phyloP scores from a whole-genome alignment of 2,113 vertebrate species.

The Cathartes aura region DNA sequence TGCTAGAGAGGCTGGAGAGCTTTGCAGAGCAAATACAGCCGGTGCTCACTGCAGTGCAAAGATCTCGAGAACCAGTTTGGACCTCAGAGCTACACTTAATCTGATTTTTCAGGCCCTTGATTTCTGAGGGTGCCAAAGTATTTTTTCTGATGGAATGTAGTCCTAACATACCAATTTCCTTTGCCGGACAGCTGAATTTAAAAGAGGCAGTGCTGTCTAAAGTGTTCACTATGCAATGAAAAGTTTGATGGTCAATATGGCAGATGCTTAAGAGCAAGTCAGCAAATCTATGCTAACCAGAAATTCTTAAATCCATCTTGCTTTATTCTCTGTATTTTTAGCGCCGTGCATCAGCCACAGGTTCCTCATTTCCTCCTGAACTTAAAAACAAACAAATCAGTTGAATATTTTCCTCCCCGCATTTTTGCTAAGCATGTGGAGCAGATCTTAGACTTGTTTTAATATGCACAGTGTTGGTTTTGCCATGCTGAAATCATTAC shows the following conservation, averaged over 20 bases:
- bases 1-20: no score
- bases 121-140: background rate
- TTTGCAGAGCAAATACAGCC: background rate
- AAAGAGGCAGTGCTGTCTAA: background rate
- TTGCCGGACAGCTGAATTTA: background rate
- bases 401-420: background rate
- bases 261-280: background rate
- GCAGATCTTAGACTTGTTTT: background rate
- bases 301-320: background rate
- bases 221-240: background rate
- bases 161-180: background rate
- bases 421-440: background rate
- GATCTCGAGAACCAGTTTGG: background rate
- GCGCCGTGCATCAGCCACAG: accelerated
- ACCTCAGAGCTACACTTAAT: background rate
- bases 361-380: background rate
- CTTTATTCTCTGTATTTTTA: background rate
- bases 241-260: background rate
- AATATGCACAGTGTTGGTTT: accelerated
- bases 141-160: background rate
- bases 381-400: background rate
- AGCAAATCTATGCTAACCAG: background rate
- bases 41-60: background rate
- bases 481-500: background rate
- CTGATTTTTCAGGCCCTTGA: background rate